Base-by-base conservation (phyloP, 1,140 invertebrate genomes). In the Caenorhabditis latens region DNA sequence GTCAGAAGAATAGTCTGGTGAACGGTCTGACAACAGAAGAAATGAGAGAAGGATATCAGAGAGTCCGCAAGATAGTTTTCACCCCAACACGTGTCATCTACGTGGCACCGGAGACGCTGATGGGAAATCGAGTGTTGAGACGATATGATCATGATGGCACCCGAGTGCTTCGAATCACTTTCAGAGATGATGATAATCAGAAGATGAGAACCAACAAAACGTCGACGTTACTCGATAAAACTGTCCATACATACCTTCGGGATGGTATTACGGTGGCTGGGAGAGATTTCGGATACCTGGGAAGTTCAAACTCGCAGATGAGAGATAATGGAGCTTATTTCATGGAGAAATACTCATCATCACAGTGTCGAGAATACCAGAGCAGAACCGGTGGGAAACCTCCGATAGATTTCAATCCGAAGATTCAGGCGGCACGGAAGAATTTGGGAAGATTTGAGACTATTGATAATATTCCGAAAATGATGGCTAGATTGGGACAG, bases 251-350 rank as follows among this genome's bases (percentile, higher is more conserved):
- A 3, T 61, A 32, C 32, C 14, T 87, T 7, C 9, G n/a, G 4
- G 48, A 65, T 40, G 82, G 43, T 13, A 57, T 83, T 43, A 83
- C 50, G 16, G 46, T 87, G 5, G 58, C 86, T 4, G 57, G 57
- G 14, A 53, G 43, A 4, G 21, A 55, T 55, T 89, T 88, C 82
- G 75, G 88, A 14, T 90, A 91, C 87, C 57, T 93, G 14, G 91
- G 91, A 40, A 88, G 87, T 40, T 92, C 92, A 9, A 89, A 91
- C 48, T 93, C 92, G 21, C 92, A 92, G 65, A 79, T 92, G 65
- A 48, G 92, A 46, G 92, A 92, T 32, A 90, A 91, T 84, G 92
- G 92, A 19, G 84, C 86, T 13, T 93, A 88, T 46, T 90, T 93
- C 71, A 92, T 71, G 85, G 57, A 86, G 58, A 86, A 86, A 21